phyloP scores from a whole-genome alignment of 2,797 vertebrate genomes.

The Pelobates cultripes region DNA sequence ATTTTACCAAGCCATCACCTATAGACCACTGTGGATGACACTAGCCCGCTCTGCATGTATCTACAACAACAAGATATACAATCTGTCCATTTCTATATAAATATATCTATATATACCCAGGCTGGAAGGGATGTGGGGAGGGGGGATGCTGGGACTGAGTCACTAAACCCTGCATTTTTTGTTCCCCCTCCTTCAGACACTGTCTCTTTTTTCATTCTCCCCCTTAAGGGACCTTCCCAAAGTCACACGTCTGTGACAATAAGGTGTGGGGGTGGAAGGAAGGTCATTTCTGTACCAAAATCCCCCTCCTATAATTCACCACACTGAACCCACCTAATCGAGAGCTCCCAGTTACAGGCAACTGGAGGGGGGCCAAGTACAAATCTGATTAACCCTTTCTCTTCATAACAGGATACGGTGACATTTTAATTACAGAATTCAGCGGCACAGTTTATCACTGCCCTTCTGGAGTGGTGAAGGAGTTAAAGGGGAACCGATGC shows the following conservation, averaged over 20 bases:
- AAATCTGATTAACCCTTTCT: conserved; percentile 2
- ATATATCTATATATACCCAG: not conserved
- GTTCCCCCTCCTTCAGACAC: conserved; percentile 29
- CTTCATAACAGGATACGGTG: not conserved
- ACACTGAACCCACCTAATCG: conserved; percentile 8
- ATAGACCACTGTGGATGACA: conserved; percentile 3
- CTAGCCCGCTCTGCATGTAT: not conserved
- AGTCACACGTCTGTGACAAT: conserved; percentile 42
- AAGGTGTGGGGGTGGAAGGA: conserved; percentile 45
- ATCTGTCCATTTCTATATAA: not conserved
- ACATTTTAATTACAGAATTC: not conserved
- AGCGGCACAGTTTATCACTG: not conserved
- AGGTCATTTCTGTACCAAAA: conserved; percentile 42
- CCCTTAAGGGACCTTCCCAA: conserved; percentile 49
- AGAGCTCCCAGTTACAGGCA: not conserved
- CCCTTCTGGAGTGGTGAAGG: not conserved
- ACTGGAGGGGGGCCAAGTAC: no score
- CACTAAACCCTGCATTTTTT: not conserved
- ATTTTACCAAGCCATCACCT: conserved; percentile 15
- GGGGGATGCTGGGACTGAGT: conserved; percentile 2
- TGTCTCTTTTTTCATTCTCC: conserved; percentile 13
- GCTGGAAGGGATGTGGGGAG: not conserved
- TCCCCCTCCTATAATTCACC: conserved; percentile 29
- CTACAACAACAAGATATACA: no score
- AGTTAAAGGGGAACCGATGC: conserved; percentile 24